Conservation (phyloP, 2,797 vertebrate genomes). For the Taeniopygia guttata region DNA sequence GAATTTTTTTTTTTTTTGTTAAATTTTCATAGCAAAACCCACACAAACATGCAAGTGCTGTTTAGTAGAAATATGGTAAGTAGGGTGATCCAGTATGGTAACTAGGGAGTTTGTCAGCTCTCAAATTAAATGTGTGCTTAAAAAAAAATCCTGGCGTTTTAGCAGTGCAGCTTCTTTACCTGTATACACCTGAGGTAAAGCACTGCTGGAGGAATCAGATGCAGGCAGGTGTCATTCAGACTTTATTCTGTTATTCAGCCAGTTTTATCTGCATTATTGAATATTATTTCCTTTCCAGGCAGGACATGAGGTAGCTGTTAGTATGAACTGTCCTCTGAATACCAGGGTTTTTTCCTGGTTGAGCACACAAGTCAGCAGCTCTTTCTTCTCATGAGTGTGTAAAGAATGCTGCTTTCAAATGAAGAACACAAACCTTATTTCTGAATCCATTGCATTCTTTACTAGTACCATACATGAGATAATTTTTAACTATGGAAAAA, state of each 20-base stretch:
- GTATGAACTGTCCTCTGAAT: neutral
- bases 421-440: neutral
- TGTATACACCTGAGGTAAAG: neutral
- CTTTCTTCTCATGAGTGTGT: neutral
- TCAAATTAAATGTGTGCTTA: neutral
- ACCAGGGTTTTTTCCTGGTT: neutral
- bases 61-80: neutral
- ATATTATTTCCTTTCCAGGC: neutral
- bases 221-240: neutral
- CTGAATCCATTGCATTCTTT: neutral
- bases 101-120: neutral
- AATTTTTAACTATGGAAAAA: neutral
- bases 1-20: neutral
- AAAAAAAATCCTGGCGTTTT: neutral
- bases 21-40: neutral
- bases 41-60: accelerated
- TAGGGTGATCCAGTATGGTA: neutral
- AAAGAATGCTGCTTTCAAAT: neutral
- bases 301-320: neutral
- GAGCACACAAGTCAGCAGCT: neutral
- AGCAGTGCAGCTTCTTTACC: neutral
- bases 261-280: neutral
- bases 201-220: neutral
- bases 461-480: accelerated
- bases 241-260: neutral